These are phyloP conservation scores for Edolisoma coerulescens DNA, from an alignment of 2,113 vertebrate species.

Conservation along the genomic window DNA sequence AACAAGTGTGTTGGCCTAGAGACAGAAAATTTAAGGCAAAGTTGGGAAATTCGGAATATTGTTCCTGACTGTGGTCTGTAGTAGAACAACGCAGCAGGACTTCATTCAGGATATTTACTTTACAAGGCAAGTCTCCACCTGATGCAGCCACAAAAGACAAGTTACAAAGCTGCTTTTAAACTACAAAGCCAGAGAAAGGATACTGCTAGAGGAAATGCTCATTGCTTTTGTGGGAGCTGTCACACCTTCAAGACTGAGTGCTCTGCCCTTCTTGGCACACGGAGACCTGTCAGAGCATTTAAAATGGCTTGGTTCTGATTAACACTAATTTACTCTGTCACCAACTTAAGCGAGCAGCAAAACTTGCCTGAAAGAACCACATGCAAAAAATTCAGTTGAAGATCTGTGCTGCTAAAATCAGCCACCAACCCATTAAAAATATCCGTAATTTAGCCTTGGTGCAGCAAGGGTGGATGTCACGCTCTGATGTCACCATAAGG, in stretches of 20 bases:
- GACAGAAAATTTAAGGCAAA: neutral
- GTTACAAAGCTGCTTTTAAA: neutral
- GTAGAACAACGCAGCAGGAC: neutral
- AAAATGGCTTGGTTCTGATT: neutral
- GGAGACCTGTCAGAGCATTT: neutral
- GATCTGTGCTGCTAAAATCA: neutral
- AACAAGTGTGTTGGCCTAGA: neutral
- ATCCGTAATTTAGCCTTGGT: neutral
- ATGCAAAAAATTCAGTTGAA: neutral
- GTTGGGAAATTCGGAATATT: rapidly evolving
- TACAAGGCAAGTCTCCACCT: neutral
- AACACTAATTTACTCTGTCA: neutral
- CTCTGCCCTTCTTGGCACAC: neutral
- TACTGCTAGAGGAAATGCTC: neutral
- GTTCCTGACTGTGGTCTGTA: neutral
- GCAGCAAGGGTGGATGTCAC: neutral
- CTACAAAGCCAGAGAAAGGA: neutral
- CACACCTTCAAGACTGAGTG: neutral
- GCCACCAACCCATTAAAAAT: neutral
- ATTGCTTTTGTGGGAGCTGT: neutral
- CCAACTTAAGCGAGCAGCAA: neutral
- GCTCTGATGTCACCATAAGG: neutral
- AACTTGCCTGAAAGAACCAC: neutral
- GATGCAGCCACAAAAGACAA: neutral
- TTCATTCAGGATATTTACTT: neutral